Conservation (phyloP, 2,113 vertebrate genomes). For the Phrynosoma platyrhinos region DNA sequence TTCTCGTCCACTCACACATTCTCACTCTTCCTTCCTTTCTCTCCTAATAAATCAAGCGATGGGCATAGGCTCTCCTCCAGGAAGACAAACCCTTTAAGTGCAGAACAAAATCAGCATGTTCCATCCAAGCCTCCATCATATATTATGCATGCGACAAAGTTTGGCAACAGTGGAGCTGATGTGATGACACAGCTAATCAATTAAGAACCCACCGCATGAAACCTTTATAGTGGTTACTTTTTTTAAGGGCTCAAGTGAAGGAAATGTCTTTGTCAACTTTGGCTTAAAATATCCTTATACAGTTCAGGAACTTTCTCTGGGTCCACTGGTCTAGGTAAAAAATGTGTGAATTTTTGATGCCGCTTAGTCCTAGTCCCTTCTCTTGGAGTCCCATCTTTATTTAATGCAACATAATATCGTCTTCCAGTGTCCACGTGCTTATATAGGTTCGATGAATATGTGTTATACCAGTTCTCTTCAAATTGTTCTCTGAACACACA, state of each 20-base stretch:
- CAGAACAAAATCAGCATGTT: slow-evolving; percentile 83
- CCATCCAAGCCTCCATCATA: slow-evolving; percentile 86
- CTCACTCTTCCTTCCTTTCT: slow-evolving; percentile 51
- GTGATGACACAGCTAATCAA: slow-evolving; percentile 86
- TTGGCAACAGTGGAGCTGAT: slow-evolving; percentile 88
- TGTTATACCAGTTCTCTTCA: slow-evolving; percentile 99
- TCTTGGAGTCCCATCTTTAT: slow-evolving; percentile 94
- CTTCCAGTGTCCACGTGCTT: slow-evolving; percentile 93
- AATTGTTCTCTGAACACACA: slow-evolving; percentile 97
- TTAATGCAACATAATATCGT: slow-evolving; percentile 95
- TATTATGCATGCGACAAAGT: slow-evolving; percentile 89
- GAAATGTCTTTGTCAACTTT: slow-evolving; percentile 93
- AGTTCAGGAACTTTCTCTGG: slow-evolving; percentile 97
- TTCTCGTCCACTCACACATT: slow-evolving; percentile 41
- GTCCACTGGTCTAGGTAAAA: slow-evolving; percentile 97
- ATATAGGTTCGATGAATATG: slow-evolving; percentile 98
- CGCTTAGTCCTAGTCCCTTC: slow-evolving; percentile 94
- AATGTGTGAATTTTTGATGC: slow-evolving; percentile 99
- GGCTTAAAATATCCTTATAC: slow-evolving; percentile 96
- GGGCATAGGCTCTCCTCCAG: slow-evolving; percentile 81
- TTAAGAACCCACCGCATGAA: slow-evolving; percentile 84
- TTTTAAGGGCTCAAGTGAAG: slow-evolving; percentile 88
- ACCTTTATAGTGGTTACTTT: slow-evolving; percentile 88
- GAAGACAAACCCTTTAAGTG: slow-evolving; percentile 82
- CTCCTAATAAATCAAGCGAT: slow-evolving; percentile 78